These are phyloP conservation scores for Zygothrica quintamaculata DNA, from an alignment of 2,888 invertebrate species.

Conservation along the genomic window DNA sequence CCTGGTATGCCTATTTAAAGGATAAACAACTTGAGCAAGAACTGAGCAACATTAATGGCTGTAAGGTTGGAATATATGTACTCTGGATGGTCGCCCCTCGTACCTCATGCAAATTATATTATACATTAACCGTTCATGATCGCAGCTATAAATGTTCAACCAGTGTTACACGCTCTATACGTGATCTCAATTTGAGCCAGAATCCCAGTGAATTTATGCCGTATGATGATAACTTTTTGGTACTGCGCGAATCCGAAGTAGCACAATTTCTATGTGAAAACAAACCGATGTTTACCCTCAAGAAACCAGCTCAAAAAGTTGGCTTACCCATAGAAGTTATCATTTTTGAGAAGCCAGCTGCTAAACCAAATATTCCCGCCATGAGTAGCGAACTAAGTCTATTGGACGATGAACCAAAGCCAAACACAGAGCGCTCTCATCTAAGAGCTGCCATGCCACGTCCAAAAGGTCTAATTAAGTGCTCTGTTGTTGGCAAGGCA, in stretches of 20 bases:
- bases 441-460: no score
- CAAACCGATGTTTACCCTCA: background rate
- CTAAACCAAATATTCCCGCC: no score
- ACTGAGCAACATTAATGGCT: background rate
- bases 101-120: background rate
- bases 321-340: background rate
- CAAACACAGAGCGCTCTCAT: no score
- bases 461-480: conserved; percentile 15
- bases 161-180: background rate
- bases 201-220: conserved; percentile 11
- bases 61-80: background rate
- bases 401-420: no score
- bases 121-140: conserved; percentile 1
- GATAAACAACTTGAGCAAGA: conserved; percentile 1
- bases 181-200: background rate
- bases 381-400: no score
- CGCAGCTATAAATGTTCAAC: background rate
- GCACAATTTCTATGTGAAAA: background rate
- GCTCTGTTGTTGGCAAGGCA: conserved; percentile 1
- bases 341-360: background rate
- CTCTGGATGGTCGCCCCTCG: conserved; percentile 1
- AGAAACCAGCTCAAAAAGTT: background rate
- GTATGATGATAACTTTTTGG: background rate
- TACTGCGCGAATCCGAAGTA: background rate
- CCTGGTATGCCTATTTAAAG: conserved; percentile 1